A percentile compares a stretch with the other conserved stretches of the same genome.
phyloP scores from a whole-genome alignment of 2,113 vertebrate genomes.

The Podocnemis expansa region DNA sequence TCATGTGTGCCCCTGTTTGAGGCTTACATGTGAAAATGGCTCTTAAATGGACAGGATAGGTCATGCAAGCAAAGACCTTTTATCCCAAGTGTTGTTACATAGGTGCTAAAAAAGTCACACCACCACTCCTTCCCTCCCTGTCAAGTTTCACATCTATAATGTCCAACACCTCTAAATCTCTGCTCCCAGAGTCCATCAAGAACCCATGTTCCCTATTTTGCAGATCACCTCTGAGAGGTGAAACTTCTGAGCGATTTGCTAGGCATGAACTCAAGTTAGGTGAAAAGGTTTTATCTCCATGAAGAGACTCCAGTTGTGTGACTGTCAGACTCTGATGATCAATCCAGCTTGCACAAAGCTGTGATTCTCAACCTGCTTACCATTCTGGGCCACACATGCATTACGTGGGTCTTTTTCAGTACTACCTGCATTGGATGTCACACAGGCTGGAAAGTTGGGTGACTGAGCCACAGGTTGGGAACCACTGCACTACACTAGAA shows the following conservation, averaged over 20 bases:
- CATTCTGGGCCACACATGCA: too few relatives aligned
- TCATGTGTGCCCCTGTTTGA: too few relatives aligned
- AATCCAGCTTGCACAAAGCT: background rate
- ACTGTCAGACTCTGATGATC: rapidly evolving
- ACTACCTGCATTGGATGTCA: too few relatives aligned
- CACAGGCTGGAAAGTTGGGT: too few relatives aligned
- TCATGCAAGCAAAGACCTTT: background rate
- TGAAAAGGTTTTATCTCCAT: background rate
- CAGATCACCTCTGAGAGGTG: background rate
- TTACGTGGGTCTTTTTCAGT: too few relatives aligned
- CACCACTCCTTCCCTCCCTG: too few relatives aligned
- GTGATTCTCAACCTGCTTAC: too few relatives aligned
- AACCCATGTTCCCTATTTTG: background rate
- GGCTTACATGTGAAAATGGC: background rate
- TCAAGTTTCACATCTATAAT: background rate
- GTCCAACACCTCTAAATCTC: too few relatives aligned
- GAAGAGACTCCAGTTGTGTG: background rate
- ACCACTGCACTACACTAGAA: too few relatives aligned
- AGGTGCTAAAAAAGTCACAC: background rate
- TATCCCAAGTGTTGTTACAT: background rate
- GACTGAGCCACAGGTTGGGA: too few relatives aligned
- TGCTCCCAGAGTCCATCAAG: background rate
- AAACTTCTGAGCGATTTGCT: background rate
- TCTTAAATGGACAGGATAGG: too few relatives aligned
- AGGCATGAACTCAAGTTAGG: background rate